These are phyloP conservation scores for Romanomermis culicivorax DNA, from an alignment of 2,888 invertebrate species.

Conservation along the genomic window DNA sequence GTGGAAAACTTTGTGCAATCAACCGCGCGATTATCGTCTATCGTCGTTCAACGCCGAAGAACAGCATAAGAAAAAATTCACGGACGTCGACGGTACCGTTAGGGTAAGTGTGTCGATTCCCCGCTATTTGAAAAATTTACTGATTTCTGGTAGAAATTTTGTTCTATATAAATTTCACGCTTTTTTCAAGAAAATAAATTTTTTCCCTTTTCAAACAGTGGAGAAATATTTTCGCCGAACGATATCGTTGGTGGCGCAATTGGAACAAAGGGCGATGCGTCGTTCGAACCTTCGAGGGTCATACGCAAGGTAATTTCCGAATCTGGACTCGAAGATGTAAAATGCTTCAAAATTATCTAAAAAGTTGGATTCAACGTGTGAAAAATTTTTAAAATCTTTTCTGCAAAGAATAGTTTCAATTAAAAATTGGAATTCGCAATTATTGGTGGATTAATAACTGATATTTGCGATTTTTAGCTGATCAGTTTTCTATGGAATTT, in stretches of 20 bases:
- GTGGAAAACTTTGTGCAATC: slow-evolving; percentile 32
- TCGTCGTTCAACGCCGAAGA: slow-evolving; percentile 31
- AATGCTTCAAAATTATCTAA: not conserved
- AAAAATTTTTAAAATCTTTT: no score
- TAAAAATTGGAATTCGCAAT: no score
- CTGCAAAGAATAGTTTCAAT: no score
- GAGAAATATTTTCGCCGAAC: slow-evolving; percentile 34
- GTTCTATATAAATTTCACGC: no score
- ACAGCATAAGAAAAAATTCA: slow-evolving; percentile 3
- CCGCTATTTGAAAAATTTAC: no score
- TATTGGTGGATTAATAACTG: no score
- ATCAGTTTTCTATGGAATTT: no score
- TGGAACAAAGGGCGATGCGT: slow-evolving; percentile 36
- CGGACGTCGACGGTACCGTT: not conserved
- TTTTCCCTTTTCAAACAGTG: no score
- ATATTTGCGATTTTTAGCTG: no score
- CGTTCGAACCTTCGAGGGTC: slow-evolving; percentile 36
- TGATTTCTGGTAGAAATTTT: no score
- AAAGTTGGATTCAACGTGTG: no score
- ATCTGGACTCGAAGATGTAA: not conserved
- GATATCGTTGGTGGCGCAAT: slow-evolving; percentile 33
- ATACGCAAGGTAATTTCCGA: slow-evolving; percentile 32
- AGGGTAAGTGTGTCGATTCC: not conserved
- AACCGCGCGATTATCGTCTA: slow-evolving; percentile 28
- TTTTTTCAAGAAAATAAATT: no score